Base-by-base conservation (phyloP, 2,113 vertebrate species). In the Chelonoidis abingdonii region DNA sequence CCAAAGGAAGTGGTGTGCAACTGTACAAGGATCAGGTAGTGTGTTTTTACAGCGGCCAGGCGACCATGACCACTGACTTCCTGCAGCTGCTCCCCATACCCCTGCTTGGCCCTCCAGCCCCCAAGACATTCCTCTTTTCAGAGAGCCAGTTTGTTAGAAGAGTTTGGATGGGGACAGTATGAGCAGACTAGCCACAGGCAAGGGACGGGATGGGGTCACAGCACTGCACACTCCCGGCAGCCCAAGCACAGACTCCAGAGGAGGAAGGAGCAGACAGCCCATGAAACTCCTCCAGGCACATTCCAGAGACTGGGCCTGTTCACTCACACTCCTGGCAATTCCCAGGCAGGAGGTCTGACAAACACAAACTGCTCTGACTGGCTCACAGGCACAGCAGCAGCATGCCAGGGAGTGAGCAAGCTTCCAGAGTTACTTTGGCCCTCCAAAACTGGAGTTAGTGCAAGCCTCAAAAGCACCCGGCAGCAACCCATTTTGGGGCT, bases 1-100 rank as follows among this genome's bases (percentile, higher is more conserved):
- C 93, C 94, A 95, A 6, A 90, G 95, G 96, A 97, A 97, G 89
- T 2, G 2, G 89, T n/a, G 89, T 5, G 82, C 79, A 82, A 86
- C 0, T 0, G 87, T 87, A 89, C 0, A 69, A n/a, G 65, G 65
- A n/a, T 19, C 35, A 22, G 65, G 35, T n/a, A 19, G 35, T 44
- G 38, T 44, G 41, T 78, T 78, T 47, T 27, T 25, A 78, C 0
- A 95, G 80, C 84, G 84, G 93, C 84, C 35, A 95, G 93, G 93
- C 93, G 80, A 78, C 57, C 52, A 93, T 83, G 41, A 78, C 75
- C 76, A 62, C 35, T 31, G 50, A 90, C 65, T 97, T 97, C 97
- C 96, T 95, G 96, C 94, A 97, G 90, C 93, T 94, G 93, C 91
- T 89, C 21, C 88, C 87, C 84, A 84, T 14, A 49, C 9, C 6